Evolutionary conservation across 2,888 invertebrate genomes (phyloP), one percentile per base, ranked within the genome.

Genomic region (Rhorus exstirpatorius): DNA sequence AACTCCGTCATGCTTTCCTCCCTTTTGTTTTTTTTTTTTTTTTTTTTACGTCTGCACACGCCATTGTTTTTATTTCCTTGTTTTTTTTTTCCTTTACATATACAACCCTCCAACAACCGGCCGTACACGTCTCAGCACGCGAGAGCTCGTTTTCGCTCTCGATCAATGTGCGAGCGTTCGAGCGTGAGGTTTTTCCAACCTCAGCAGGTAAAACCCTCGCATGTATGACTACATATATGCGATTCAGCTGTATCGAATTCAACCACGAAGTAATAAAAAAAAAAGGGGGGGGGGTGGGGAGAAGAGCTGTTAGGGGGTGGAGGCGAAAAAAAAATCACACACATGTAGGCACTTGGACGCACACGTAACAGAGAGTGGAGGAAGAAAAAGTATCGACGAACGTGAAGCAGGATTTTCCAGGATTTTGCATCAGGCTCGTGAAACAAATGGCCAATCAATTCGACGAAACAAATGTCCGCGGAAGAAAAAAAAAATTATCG

Each of bases 91-190:
- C 55, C 10, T 53, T 31, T 17, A 44, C 49, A 49, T 31, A 55
- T 26, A 44, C 7, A 1, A 12, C 17, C 8, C 55, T 31, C 14
- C 26, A 71, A 63, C 74, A 78, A 78, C 78, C 72, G 53, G 68
- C 35, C 49, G 55, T n/a, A 61, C 78, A 79, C 74, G 61, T 55
- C 61, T 78, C 31, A 2, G 49, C 78, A 74, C 72, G 74, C 78
- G 74, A 82, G 65, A 41, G 17, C 63, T 74, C 68, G 41, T 51
- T 71, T 55, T 53, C 70, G 63, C 24, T 38, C 53, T 53, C 61
- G 72, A 81, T 81, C 77, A 77, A 81, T 38, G 6, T 81, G 38
- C 38, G 58, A 71, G 70, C 55, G 55, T 71, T 76, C 58, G 26
- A 75, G 75, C 70, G 53, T 60, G 55, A 60, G 79, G 31, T 61